phyloP scores from a whole-genome alignment of 2,888 invertebrate species.

The Allygus modestus region DNA sequence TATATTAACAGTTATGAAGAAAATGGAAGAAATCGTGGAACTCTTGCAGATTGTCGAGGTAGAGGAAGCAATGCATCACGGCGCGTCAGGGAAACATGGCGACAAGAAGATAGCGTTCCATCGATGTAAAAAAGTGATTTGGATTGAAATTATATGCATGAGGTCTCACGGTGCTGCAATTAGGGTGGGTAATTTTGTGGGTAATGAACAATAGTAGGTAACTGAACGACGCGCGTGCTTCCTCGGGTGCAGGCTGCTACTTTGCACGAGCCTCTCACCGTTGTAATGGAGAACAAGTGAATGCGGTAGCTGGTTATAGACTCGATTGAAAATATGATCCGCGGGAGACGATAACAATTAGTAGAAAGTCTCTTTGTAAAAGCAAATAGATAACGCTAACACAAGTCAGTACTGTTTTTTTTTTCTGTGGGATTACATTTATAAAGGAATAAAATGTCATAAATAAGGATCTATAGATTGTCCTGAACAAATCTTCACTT shows the following conservation, averaged over 20 bases:
- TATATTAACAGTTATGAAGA: not conserved
- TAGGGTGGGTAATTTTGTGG: slow-evolving; percentile 55
- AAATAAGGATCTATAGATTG: too few relatives aligned
- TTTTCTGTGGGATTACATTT: too few relatives aligned
- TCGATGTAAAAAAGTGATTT: slow-evolving; percentile 37
- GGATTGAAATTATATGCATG: slow-evolving; percentile 37
- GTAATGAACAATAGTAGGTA: slow-evolving; percentile 52
- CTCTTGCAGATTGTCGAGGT: not conserved
- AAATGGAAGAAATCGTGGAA: slow-evolving; percentile 31
- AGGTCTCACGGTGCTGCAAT: slow-evolving; percentile 40
- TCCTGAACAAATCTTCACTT: too few relatives aligned
- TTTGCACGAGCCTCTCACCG: not conserved
- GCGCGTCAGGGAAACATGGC: not conserved
- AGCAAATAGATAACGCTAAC: too few relatives aligned
- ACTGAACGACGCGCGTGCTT: slow-evolving; percentile 4
- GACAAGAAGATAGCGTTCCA: slow-evolving; percentile 31
- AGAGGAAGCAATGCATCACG: slow-evolving; percentile 40
- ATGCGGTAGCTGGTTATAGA: too few relatives aligned
- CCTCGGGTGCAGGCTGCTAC: not conserved
- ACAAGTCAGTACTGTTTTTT: too few relatives aligned
- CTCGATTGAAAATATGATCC: too few relatives aligned
- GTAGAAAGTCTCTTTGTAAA: too few relatives aligned
- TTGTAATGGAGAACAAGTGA: not conserved
- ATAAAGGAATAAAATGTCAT: too few relatives aligned
- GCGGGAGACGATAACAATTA: too few relatives aligned